phyloP scores from a whole-genome alignment of 2,888 invertebrate genomes.

The Drosophila histrio region DNA sequence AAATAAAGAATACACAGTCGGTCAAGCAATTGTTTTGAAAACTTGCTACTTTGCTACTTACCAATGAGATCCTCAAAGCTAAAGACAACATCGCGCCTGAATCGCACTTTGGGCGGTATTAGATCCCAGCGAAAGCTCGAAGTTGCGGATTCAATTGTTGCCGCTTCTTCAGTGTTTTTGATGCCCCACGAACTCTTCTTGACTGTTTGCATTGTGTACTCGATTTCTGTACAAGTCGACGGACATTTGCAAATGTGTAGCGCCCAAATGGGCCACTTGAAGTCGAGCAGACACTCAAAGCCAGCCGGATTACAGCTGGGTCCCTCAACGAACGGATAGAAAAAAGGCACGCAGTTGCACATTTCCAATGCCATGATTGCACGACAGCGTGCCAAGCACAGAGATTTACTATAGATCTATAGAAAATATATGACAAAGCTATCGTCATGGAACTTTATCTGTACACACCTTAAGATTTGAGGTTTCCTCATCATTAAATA shows the following conservation, averaged over 20 bases:
- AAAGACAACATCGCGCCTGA: constrained; percentile 86
- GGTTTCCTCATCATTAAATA: constrained; percentile 85
- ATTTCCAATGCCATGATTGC: constrained; percentile 85
- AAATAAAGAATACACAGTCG: too few relatives aligned
- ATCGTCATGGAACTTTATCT: background rate
- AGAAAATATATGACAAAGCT: too few relatives aligned
- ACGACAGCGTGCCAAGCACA: constrained; percentile 84
- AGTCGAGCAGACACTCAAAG: constrained; percentile 81
- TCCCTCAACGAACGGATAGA: constrained; percentile 84
- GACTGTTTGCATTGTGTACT: constrained; percentile 80
- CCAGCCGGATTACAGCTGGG: constrained; percentile 80
- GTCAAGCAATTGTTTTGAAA: too few relatives aligned
- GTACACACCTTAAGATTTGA: constrained; percentile 81
- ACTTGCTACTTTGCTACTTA: constrained; percentile 53
- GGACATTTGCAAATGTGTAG: constrained; percentile 82
- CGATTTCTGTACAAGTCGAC: constrained; percentile 79
- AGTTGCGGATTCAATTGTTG: constrained; percentile 71
- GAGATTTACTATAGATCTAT: constrained; percentile 81
- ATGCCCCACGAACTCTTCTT: constrained; percentile 82
- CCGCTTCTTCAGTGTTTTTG: constrained; percentile 60
- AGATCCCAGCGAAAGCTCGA: constrained; percentile 86
- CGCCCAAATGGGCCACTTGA: constrained; percentile 83
- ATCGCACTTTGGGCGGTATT: constrained; percentile 85
- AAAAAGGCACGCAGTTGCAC: constrained; percentile 86
- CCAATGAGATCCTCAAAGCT: constrained; percentile 86